These are phyloP conservation scores for Scortum barcoo DNA, from an alignment of 2,113 vertebrate genomes.

Conservation along the genomic window DNA sequence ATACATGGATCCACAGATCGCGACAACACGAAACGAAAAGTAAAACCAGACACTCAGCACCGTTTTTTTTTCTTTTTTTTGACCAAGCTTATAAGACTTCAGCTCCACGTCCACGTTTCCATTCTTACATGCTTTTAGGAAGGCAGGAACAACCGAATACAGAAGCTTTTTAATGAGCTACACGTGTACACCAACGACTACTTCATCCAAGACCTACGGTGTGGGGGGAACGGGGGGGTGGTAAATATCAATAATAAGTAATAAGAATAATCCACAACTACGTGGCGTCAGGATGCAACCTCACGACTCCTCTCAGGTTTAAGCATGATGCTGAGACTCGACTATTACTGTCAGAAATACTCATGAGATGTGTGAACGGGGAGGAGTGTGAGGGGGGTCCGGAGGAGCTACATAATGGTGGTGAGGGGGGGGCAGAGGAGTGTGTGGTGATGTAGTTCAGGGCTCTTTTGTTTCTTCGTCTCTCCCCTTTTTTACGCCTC, in stretches of 20 bases:
- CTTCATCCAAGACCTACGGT: conserved; percentile 49
- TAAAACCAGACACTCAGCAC: conserved; percentile 44
- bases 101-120: conserved; percentile 31
- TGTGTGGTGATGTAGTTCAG: conserved; percentile 27
- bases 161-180: conserved; percentile 50
- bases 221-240: too few species aligned
- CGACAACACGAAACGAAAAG: neutral
- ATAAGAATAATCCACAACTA: conserved; percentile 1
- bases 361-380: conserved; percentile 16
- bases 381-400: conserved; percentile 5
- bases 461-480: conserved; percentile 26
- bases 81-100: conserved; percentile 43
- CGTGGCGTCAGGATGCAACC: conserved; percentile 25
- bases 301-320: conserved; percentile 6
- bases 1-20: conserved; percentile 5
- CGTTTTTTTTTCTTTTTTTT: conserved; percentile 32
- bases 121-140: conserved; percentile 59
- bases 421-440: neutral
- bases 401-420: conserved; percentile 40
- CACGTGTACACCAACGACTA: conserved; percentile 48
- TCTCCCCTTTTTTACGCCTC: conserved; percentile 86
- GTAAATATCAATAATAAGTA: conserved; percentile 54
- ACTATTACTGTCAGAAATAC: conserved; percentile 50
- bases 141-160: conserved; percentile 14
- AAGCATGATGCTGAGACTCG: conserved; percentile 38